Conservation (phyloP, 1,140 invertebrate species). For the Drosophila grimshawi region DNA sequence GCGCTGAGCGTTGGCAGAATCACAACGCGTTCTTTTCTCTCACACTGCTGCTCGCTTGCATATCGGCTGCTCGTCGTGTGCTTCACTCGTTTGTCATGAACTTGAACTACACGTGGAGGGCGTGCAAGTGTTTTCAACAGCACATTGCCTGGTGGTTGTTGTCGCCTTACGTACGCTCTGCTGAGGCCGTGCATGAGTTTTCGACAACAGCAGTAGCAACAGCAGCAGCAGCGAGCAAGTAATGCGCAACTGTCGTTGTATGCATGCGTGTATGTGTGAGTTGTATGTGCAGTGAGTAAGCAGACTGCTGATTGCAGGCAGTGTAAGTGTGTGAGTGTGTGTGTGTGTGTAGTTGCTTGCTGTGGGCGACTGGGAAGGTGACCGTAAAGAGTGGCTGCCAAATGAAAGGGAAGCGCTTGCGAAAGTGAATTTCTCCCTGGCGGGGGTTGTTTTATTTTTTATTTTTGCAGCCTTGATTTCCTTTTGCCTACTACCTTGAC, state of each 20-base stretch:
- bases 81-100: slow-evolving; percentile 72
- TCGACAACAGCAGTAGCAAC: slow-evolving; percentile 41
- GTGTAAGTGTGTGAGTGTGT: slow-evolving; percentile 3
- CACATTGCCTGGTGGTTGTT: slow-evolving; percentile 15
- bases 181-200: slow-evolving; percentile 69
- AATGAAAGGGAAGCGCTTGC: slow-evolving; percentile 70
- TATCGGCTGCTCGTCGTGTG: slow-evolving; percentile 35
- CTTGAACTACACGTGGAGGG: slow-evolving; percentile 84
- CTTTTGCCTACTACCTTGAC: slow-evolving; percentile 31
- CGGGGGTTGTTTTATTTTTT: slow-evolving; percentile 27
- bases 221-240: slow-evolving; percentile 16
- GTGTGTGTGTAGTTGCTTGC: background rate
- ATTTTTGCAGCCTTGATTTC: slow-evolving; percentile 36
- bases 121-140: slow-evolving; percentile 72
- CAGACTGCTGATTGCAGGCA: slow-evolving; percentile 51
- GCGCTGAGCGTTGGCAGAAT: slow-evolving; percentile 10
- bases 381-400: slow-evolving; percentile 11
- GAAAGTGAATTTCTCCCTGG: slow-evolving; percentile 53
- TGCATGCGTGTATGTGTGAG: slow-evolving; percentile 25
- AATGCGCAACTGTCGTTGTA: slow-evolving; percentile 50
- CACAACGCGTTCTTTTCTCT: slow-evolving; percentile 15
- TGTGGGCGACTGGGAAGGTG: slow-evolving; percentile 38
- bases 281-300: slow-evolving; percentile 68
- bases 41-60: slow-evolving; percentile 39
- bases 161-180: slow-evolving; percentile 1